These are phyloP conservation scores for Sussaba pulchella DNA, from an alignment of 2,888 invertebrate species.

Conservation along the genomic window DNA sequence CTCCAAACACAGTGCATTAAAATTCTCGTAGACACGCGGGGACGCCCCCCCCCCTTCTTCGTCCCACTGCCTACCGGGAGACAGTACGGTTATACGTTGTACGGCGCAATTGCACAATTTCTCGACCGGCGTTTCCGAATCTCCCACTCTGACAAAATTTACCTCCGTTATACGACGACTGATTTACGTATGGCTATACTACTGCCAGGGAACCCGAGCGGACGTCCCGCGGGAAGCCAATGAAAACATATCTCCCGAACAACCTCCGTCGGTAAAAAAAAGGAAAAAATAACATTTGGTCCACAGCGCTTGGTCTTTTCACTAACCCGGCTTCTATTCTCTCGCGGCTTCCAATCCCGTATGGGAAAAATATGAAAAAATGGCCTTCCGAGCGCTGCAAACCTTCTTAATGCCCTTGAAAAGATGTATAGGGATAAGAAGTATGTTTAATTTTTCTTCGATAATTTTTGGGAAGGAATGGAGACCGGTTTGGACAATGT, in stretches of 20 bases:
- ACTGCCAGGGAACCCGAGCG: background rate
- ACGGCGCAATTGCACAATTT: constrained; percentile 35
- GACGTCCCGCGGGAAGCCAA: constrained; percentile 34
- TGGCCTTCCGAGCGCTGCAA: background rate
- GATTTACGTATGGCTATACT: constrained; percentile 40
- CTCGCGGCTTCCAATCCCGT: background rate
- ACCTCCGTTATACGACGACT: constrained; percentile 42
- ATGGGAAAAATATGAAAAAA: background rate
- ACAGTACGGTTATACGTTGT: constrained; percentile 14
- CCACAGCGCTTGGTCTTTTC: constrained; percentile 5
- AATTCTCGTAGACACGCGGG: constrained; percentile 19
- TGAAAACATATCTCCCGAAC: constrained; percentile 33
- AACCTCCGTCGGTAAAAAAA: constrained; percentile 19
- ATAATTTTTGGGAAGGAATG: no score
- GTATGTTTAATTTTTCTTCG: no score
- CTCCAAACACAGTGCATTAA: constrained; percentile 34
- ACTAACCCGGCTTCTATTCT: constrained; percentile 1
- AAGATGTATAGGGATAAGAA: no score
- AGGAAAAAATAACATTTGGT: constrained; percentile 11
- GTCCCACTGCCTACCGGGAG: background rate
- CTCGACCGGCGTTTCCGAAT: constrained; percentile 31
- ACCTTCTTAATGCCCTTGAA: no score
- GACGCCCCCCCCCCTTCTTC: background rate
- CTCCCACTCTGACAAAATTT: constrained; percentile 43
- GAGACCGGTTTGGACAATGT: no score